Percentiles rank a stretch among this genome's conserved stretches.
phyloP scores from a whole-genome alignment of 2,888 invertebrate species.

The Syrista parreyssii region DNA sequence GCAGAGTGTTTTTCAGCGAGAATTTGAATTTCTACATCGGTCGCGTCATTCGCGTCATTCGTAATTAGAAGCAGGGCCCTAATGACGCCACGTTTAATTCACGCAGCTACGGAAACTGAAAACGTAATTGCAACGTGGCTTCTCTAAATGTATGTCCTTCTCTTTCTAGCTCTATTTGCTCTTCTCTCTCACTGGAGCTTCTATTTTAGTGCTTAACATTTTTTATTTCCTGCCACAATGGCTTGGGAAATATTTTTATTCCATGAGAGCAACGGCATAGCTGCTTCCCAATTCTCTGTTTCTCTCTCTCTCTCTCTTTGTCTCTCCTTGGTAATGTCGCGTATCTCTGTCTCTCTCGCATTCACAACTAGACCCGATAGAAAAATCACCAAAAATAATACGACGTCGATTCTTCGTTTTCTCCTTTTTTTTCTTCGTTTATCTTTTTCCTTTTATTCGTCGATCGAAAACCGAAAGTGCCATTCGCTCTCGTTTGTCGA shows the following conservation, averaged over 20 bases:
- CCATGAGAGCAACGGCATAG: no score
- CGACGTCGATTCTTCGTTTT: slow-evolving; percentile 18
- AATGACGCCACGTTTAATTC: neutral
- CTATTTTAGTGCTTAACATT: no score
- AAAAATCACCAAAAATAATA: slow-evolving; percentile 28
- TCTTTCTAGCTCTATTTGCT: neutral
- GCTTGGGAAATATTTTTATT: no score
- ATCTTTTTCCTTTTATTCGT: slow-evolving; percentile 32
- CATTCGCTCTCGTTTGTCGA: slow-evolving; percentile 10
- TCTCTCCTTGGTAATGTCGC: no score
- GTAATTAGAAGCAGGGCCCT: neutral
- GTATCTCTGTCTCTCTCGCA: no score
- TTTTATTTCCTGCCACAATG: no score
- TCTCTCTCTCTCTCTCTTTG: no score
- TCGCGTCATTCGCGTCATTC: slow-evolving; percentile 22
- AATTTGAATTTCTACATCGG: slow-evolving; percentile 35
- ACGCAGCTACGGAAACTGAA: neutral
- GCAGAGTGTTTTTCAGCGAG: slow-evolving; percentile 9
- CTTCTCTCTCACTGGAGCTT: no score
- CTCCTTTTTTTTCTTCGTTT: slow-evolving; percentile 19
- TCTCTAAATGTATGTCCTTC: neutral
- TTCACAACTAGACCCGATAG: no score
- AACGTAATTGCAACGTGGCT: neutral
- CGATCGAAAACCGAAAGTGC: slow-evolving; percentile 43
- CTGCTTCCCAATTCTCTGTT: no score